phyloP scores from a whole-genome alignment of 1,140 invertebrate genomes.

The Caenorhabditis tropicalis region DNA sequence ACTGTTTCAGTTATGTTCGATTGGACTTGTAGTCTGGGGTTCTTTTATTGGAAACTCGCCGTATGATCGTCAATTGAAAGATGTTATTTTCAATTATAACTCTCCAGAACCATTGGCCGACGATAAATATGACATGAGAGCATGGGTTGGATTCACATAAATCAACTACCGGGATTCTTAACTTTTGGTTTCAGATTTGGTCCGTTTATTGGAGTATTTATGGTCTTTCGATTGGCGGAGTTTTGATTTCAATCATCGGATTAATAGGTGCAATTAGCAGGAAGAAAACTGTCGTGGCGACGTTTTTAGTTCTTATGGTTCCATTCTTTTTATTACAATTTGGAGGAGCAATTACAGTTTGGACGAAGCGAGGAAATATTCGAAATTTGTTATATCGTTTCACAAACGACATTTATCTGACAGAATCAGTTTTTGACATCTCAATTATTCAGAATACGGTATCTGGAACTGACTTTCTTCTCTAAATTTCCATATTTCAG shows the following conservation, averaged over 20 bases:
- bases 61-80: conserved; percentile 7
- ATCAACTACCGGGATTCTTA: not conserved
- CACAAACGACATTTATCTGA: conserved; percentile 1
- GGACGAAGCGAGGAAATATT: not conserved
- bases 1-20: not conserved
- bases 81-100: conserved; percentile 13
- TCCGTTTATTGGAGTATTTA: not conserved
- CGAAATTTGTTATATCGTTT: not conserved
- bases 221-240: not conserved
- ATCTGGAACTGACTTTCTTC: not conserved
- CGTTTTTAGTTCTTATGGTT: not conserved
- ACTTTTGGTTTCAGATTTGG: not conserved
- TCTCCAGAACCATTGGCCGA: not conserved
- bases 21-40: not conserved
- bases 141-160: not conserved
- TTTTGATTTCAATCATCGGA: not conserved
- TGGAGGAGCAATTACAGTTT: not conserved
- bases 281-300: not conserved
- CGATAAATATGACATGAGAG: not conserved
- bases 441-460: not conserved
- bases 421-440: not conserved
- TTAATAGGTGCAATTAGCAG: not conserved
- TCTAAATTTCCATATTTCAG: not conserved
- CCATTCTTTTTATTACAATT: not conserved
- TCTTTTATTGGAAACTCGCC: not conserved